Conservation (phyloP, 2,113 vertebrate species). For the Chaetura pelagica region DNA sequence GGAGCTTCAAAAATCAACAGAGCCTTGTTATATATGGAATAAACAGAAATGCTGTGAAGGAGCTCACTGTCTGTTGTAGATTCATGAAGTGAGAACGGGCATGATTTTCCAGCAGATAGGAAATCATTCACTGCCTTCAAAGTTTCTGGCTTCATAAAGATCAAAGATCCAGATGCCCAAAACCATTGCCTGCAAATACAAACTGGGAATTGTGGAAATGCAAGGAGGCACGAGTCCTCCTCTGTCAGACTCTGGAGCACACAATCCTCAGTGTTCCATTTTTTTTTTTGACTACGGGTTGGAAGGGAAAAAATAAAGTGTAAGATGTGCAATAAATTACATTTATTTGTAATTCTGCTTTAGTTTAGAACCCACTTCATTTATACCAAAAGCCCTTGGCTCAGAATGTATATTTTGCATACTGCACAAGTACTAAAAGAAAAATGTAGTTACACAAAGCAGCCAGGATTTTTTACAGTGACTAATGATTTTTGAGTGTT, state of each 20-base stretch:
- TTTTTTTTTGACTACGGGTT: background rate
- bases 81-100: constrained; percentile 20
- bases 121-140: constrained; percentile 15
- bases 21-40: constrained; percentile 27
- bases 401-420: background rate
- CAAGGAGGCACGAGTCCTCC: background rate
- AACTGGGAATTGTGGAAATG: background rate
- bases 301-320: background rate
- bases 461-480: constrained; percentile 21
- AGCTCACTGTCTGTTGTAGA: background rate
- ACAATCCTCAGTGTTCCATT: background rate
- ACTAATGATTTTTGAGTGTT: constrained; percentile 48
- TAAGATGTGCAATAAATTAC: constrained; percentile 9
- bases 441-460: background rate
- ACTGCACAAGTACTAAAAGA: background rate
- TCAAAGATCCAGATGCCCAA: background rate
- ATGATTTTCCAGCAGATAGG: constrained; percentile 20
- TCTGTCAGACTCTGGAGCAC: background rate
- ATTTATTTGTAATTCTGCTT: constrained; percentile 17
- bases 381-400: constrained; percentile 25
- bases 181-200: background rate
- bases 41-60: background rate
- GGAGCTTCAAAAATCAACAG: constrained; percentile 24
- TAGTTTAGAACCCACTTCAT: background rate
- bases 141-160: background rate